Conservation (phyloP, 2,888 invertebrate genomes). For the Stramonita haemastoma region DNA sequence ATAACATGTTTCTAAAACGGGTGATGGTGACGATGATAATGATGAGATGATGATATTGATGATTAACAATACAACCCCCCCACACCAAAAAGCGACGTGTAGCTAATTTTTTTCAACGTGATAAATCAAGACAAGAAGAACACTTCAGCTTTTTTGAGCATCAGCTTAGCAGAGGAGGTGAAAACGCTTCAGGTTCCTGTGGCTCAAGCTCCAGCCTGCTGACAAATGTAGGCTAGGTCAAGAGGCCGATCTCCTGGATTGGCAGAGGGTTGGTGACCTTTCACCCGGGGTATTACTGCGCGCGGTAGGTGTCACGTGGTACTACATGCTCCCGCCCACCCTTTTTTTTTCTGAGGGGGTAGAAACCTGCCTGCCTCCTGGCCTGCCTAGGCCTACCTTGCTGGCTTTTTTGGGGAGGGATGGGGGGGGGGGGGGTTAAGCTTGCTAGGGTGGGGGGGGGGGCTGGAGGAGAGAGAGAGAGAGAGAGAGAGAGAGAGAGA, state of each 20-base stretch:
- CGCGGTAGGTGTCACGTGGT: neutral
- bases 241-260: conserved; percentile 17
- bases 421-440: neutral
- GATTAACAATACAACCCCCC: no score
- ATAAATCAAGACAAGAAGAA: no score
- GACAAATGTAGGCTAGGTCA: conserved; percentile 17
- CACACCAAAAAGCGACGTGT: no score
- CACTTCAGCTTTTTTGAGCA: no score
- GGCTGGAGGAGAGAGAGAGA: neutral
- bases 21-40: no score
- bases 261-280: neutral
- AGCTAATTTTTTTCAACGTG: no score
- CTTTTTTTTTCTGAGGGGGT: neutral
- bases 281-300: conserved; percentile 10
- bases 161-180: neutral
- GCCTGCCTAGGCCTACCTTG: neutral
- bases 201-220: neutral
- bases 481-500: neutral
- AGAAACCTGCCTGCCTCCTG: neutral
- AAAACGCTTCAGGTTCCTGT: neutral
- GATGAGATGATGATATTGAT: no score
- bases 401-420: neutral
- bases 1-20: no score
- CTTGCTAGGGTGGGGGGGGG: neutral
- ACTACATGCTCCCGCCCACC: conserved; percentile 17